Evolutionary conservation across 2,113 vertebrate genomes (phyloP).

Genomic region (Tragelaphus buxtoni): DNA sequence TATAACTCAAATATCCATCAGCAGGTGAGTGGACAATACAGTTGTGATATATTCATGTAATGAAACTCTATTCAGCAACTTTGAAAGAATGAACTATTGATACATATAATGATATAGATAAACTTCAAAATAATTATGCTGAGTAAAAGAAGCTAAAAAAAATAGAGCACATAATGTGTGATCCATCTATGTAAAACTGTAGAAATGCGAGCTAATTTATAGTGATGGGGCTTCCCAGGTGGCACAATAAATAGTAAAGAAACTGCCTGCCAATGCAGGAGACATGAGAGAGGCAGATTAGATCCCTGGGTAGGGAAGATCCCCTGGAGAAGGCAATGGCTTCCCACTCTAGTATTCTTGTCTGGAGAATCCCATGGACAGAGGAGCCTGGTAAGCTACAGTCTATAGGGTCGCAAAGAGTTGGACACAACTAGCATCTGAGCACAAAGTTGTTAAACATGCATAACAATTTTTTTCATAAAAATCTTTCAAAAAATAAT

Average conservation of each 20-base stretch:
- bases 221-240: neutral
- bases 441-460: neutral
- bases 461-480: neutral
- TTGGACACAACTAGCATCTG: neutral
- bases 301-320: neutral
- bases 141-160: neutral
- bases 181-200: neutral
- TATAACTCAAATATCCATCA: neutral
- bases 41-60: neutral
- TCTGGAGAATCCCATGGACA: neutral
- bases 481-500: neutral
- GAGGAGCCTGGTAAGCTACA: neutral
- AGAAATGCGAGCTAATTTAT: neutral
- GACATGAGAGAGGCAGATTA: neutral
- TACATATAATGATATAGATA: neutral
- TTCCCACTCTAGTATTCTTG: neutral
- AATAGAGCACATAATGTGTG: neutral
- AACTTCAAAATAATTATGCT: neutral
- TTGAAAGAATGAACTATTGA: neutral
- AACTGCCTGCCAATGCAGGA: neutral
- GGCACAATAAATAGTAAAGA: neutral
- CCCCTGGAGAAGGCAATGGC: neutral
- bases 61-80: neutral
- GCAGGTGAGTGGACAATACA: neutral
- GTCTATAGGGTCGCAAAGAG: neutral